Evolutionary conservation across 2,113 vertebrate species (phyloP), one percentile per base, ranked within the genome.

Genomic region (Microcebus tavaratra): DNA sequence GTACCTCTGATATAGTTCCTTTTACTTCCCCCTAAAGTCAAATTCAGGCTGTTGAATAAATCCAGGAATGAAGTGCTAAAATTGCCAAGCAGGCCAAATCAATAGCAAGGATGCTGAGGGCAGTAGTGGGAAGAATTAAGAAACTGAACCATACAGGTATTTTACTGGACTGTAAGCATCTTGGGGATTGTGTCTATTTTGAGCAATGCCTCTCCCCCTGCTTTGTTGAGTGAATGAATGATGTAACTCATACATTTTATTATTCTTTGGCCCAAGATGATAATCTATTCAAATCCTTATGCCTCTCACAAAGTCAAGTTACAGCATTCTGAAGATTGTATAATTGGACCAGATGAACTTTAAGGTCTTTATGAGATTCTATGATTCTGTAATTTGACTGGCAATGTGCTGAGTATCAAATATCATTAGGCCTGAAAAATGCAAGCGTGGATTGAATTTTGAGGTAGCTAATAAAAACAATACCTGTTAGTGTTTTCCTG

Each of bases 401-500:
- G 50, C 94, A 92, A 82, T 15, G 48, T 68, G 12, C 45, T 92
- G 20, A 92, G 8, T 78, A 85, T 90, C 81, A 94, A 94, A 94
- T 73, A 79, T 25, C 72, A 67, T 70, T 92, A 92, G 42, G 6
- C 36, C 23, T 94, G 4, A 90, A 96, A 95, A 82, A 55, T 57
- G 23, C 31, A 88, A 81, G 18, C 34, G 91, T 83, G 78, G 78
- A 59, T 78, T 96, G 42, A 78, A 31, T 80, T 94, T 95, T 42
- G 48, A 45, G 39, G 39, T 90, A 61, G 21, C 11, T 84, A 55
- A 48, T 67, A 80, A 72, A 80, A 93, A 93, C 6, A 86, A 81
- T 79, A 75, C 10, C 83, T 23, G 48, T 67, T 73, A 55, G 48
- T 57, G 53, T 68, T 91, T 91, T 78, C 65, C n/a, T 91, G 10